Conservation (phyloP, 2,113 vertebrate species). For the Plectropomus leopardus region DNA sequence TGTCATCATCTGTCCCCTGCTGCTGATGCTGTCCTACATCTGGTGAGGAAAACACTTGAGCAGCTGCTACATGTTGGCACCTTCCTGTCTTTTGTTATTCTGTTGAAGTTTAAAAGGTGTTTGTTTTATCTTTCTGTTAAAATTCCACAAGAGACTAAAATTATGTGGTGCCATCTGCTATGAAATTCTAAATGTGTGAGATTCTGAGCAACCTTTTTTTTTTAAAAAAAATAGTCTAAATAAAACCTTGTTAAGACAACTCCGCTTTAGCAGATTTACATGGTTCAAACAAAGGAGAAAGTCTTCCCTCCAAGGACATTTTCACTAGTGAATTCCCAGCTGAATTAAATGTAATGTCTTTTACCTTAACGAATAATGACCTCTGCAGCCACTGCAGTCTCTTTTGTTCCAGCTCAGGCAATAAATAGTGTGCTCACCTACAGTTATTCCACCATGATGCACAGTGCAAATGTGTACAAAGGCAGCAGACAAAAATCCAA, state of each 20-base stretch:
- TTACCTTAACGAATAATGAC: slow-evolving; percentile 22
- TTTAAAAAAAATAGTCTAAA: slow-evolving; percentile 1
- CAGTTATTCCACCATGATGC: slow-evolving; percentile 17
- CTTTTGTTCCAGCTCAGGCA: slow-evolving; percentile 20
- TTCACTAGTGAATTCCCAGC: slow-evolving; percentile 9
- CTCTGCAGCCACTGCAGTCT: slow-evolving; percentile 27
- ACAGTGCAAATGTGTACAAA: slow-evolving; percentile 21
- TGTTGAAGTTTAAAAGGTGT: slow-evolving; percentile 5
- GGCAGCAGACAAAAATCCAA: slow-evolving; percentile 10
- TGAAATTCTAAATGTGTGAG: not conserved
- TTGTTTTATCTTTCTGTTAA: slow-evolving; percentile 1
- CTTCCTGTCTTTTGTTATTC: not conserved
- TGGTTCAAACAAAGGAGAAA: slow-evolving; percentile 2
- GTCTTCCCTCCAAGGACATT: slow-evolving; percentile 10
- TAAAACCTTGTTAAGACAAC: slow-evolving; percentile 4
- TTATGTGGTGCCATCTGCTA: not conserved
- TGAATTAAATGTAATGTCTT: slow-evolving; percentile 34
- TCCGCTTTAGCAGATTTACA: not conserved
- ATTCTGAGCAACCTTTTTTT: not conserved
- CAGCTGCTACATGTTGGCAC: slow-evolving; percentile 19
- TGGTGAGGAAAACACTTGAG: slow-evolving; percentile 85
- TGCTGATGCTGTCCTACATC: slow-evolving; percentile 95
- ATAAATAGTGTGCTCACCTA: slow-evolving; percentile 31
- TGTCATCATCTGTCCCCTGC: slow-evolving; percentile 94
- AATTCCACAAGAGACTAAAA: not conserved